Evolutionary conservation across 2,113 vertebrate genomes (phyloP).

Genomic region (Platysteira castanea): DNA sequence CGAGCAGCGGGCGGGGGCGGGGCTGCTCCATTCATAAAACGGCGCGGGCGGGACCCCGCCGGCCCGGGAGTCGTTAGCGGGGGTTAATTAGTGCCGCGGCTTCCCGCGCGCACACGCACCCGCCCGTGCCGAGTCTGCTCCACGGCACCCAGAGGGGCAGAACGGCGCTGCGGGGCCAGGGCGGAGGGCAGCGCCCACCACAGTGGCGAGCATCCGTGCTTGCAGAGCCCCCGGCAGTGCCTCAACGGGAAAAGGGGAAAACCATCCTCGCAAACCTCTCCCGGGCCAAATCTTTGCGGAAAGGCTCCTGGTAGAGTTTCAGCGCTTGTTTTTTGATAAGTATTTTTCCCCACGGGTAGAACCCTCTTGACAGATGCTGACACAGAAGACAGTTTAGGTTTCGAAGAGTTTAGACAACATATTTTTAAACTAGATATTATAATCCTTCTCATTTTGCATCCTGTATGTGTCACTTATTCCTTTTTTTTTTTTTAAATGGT

Average conservation of each 20-base stretch:
- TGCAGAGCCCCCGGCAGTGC: not conserved
- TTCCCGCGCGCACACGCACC: not conserved
- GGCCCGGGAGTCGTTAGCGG: no score
- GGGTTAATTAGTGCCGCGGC: not conserved
- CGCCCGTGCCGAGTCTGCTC: not conserved
- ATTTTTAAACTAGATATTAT: not conserved
- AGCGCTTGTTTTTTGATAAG: not conserved
- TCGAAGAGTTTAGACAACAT: not conserved
- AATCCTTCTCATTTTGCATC: not conserved
- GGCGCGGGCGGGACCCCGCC: not conserved
- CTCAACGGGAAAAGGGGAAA: rapidly evolving
- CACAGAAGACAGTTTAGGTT: not conserved
- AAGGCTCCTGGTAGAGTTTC: not conserved
- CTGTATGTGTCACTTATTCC: not conserved
- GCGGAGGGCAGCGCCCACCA: not conserved
- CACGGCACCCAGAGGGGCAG: not conserved
- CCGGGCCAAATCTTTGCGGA: not conserved
- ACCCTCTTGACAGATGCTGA: not conserved
- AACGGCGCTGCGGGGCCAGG: not conserved
- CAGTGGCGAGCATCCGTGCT: not conserved
- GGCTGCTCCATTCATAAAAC: not conserved
- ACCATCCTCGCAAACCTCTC: not conserved
- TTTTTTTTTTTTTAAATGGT: not conserved
- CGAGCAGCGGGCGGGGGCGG: not conserved
- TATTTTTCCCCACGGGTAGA: not conserved